Evolutionary conservation across 2,797 vertebrate species (phyloP).

Genomic region (Arremon brunneinucha): DNA sequence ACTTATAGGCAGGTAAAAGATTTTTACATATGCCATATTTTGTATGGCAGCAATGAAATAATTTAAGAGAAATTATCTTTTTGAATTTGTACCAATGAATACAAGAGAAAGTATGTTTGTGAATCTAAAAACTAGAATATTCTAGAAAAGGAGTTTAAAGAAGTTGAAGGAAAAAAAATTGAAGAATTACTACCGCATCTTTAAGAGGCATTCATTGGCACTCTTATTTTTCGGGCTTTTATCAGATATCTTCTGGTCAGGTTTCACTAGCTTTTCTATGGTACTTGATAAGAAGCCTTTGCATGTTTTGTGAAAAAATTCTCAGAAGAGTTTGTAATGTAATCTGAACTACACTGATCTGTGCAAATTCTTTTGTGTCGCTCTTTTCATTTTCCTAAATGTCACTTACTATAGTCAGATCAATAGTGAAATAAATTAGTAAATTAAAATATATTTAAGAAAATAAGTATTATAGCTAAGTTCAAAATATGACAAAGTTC

Average conservation of each 20-base stretch:
- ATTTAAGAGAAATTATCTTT: background rate
- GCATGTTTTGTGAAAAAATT: background rate
- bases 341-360: background rate
- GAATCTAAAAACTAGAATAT: background rate
- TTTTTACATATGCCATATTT: background rate
- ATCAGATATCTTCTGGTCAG: background rate
- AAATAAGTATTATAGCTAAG: background rate
- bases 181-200: background rate
- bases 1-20: background rate
- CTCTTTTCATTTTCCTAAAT: background rate
- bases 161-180: background rate
- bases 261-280: background rate
- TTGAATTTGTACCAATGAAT: background rate
- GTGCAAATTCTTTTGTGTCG: background rate
- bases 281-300: background rate
- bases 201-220: background rate
- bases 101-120: background rate
- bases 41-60: background rate
- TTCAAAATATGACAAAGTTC: background rate
- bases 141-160: background rate
- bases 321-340: background rate
- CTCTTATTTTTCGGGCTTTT: background rate
- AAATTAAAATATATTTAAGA: background rate
- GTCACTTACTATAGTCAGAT: background rate
- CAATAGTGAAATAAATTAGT: background rate